These are phyloP conservation scores for Colletes collaris DNA, from an alignment of 2,888 invertebrate genomes.

Conservation along the genomic window DNA sequence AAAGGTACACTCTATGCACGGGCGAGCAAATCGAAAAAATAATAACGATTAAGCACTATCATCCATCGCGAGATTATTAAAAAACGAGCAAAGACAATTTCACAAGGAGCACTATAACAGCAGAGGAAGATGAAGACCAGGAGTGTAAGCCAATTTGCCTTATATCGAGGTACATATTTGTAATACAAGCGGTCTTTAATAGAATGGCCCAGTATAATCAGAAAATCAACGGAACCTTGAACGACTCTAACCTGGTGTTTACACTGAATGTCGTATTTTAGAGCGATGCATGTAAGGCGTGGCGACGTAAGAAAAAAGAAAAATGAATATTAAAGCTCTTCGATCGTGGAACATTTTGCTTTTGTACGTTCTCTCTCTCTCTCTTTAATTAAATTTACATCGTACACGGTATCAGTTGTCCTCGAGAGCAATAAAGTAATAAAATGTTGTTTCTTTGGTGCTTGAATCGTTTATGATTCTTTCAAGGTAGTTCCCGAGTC, in stretches of 20 bases:
- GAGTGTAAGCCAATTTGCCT: not conserved
- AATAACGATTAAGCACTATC: too few relatives aligned
- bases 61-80: too few relatives aligned
- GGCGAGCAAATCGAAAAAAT: too few relatives aligned
- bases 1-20: too few relatives aligned
- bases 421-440: conserved; percentile 3
- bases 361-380: not conserved
- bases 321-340: not conserved
- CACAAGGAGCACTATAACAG: not conserved
- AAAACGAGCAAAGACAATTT: not conserved
- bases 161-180: not conserved
- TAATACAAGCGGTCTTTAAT: conserved; percentile 16
- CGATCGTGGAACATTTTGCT: conserved; percentile 5
- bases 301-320: not conserved
- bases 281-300: conserved; percentile 13
- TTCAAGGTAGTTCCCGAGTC: too few relatives aligned
- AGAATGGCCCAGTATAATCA: not conserved
- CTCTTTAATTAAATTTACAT: conserved; percentile 17
- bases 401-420: conserved; percentile 8
- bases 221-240: conserved; percentile 27
- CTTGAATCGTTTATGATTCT: not conserved
- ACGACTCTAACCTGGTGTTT: conserved; percentile 3
- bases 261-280: conserved; percentile 25
- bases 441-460: not conserved
- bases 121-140: not conserved